Conservation (phyloP, 2,113 vertebrate genomes). For the Myiozetetes cayanensis region DNA sequence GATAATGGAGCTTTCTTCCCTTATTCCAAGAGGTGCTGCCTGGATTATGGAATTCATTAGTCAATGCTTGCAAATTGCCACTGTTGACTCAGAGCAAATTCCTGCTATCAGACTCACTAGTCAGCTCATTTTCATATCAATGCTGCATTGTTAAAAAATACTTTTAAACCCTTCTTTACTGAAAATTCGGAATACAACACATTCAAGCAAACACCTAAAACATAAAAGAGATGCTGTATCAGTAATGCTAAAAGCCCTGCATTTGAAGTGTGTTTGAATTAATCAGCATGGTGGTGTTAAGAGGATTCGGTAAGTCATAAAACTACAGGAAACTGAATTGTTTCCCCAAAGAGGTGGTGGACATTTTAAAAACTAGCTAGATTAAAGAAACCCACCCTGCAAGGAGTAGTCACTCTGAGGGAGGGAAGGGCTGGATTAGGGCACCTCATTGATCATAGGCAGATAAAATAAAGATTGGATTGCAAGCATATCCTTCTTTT, state of each 20-base stretch:
- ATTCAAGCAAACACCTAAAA: background rate
- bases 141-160: slow-evolving; percentile 48
- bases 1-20: slow-evolving; percentile 51
- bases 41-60: slow-evolving; percentile 60
- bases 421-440: background rate
- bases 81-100: slow-evolving; percentile 64
- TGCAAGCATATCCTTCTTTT: background rate
- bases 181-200: slow-evolving; percentile 4
- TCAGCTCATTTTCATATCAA: slow-evolving; percentile 67
- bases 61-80: slow-evolving; percentile 53
- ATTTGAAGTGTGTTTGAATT: slow-evolving; percentile 26
- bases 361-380: background rate
- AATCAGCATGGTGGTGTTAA: background rate
- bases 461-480: background rate
- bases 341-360: background rate
- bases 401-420: background rate
- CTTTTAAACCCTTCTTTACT: slow-evolving; percentile 10
- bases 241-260: background rate
- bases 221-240: slow-evolving; percentile 31
- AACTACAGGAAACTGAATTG: background rate
- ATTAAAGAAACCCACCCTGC: background rate
- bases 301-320: background rate
- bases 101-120: slow-evolving; percentile 54
- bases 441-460: background rate
- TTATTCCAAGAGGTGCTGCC: slow-evolving; percentile 32